Base-by-base conservation (phyloP, 2,888 invertebrate genomes). In the Oscheius sp. region DNA sequence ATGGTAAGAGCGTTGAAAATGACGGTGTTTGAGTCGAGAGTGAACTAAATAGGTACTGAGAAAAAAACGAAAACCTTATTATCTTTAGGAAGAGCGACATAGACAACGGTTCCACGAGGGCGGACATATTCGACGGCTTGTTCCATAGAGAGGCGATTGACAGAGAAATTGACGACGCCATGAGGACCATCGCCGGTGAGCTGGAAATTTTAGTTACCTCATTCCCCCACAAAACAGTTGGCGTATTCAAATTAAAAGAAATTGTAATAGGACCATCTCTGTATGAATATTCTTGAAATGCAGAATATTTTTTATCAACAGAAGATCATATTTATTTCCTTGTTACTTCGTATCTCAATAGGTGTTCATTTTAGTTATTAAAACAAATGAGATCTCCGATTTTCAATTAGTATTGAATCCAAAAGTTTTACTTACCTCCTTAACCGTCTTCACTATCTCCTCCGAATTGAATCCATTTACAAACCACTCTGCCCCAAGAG, bases 21-120 rank as follows among this genome's bases (percentile, higher is more conserved):
- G 17, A 54, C 54, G 6, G 32, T 28, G 9, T 17, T 32, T 9
- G 54, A 33, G 24, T 54, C 22, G 4, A 54, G 20, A 17, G 33
- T 22, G 2, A 54, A 33, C 54, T 54, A 17, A 54, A 54, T 20
- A 9, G 14, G 12, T 33, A 2, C 47, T 22, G 20, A 41, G 4
- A 41, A 14, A 3, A 3, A 9, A 26, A 3, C 12, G 12, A 20
- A 6, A 20, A 71, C 41, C 32, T 54, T 72, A 1, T 47, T 32
- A 14, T 71, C 64, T 49, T 71, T 72, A 5, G 72, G 72, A 20
- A 72, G 30, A 2, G 59, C 71, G 3, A 74, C 74, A 32, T 72
- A 75, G 5, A 73, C 74, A n/a, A 73, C 70, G 12, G 73, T 75
- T 28, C 74, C 74, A 33, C 66, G 41, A 17, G 56, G 73, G 4